These are phyloP conservation scores for Brassicogethes aeneus DNA, from an alignment of 2,888 invertebrate genomes.

Conservation along the genomic window DNA sequence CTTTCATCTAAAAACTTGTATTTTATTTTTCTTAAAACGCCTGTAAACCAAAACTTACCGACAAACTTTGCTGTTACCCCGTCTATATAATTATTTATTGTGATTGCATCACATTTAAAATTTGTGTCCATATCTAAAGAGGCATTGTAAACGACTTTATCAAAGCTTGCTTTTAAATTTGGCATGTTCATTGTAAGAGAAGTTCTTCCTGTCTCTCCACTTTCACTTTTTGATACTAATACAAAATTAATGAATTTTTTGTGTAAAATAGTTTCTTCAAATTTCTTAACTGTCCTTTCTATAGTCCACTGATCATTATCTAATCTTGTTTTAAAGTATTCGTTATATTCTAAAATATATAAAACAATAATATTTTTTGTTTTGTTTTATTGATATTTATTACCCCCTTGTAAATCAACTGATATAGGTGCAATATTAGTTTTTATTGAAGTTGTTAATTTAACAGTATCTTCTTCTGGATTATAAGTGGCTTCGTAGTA, in stretches of 20 bases:
- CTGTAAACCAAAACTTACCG: too few species aligned
- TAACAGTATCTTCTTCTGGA: too few species aligned
- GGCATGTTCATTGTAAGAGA: background rate
- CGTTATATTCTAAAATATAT: background rate
- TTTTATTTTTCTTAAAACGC: too few species aligned
- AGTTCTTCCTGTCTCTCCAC: background rate
- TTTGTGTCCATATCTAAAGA: too few species aligned
- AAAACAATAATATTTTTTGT: background rate
- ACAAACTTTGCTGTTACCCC: too few species aligned
- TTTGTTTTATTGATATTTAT: background rate
- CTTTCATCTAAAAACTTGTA: too few species aligned
- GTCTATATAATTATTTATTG: too few species aligned
- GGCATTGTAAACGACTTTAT: background rate
- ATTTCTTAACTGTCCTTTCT: background rate
- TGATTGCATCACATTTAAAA: too few species aligned
- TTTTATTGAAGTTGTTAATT: background rate
- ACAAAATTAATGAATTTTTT: background rate
- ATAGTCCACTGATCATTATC: background rate
- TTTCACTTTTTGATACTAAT: background rate
- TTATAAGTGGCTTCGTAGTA: background rate
- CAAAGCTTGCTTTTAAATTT: background rate
- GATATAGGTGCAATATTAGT: background rate
- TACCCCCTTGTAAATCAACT: background rate
- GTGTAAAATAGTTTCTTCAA: background rate
- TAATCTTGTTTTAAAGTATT: background rate